These are phyloP conservation scores for Eptesicus fuscus DNA, from an alignment of 2,113 vertebrate species.

Conservation along the genomic window DNA sequence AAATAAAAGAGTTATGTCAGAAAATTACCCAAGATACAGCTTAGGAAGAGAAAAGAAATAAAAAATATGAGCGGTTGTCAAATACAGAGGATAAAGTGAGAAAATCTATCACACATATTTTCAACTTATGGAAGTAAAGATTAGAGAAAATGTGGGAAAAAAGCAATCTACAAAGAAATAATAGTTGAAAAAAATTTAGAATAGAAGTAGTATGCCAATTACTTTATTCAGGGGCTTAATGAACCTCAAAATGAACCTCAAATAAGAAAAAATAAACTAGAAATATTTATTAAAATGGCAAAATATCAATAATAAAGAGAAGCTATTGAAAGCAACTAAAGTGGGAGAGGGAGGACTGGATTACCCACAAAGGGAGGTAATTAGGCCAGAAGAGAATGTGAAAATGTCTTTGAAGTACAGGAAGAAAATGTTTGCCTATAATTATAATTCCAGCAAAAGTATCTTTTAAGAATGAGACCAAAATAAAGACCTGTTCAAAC, in stretches of 20 bases:
- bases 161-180: not conserved
- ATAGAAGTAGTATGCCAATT: not conserved
- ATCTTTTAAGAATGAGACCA: not conserved
- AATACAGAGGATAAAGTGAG: not conserved
- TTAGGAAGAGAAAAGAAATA: not conserved
- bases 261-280: not conserved
- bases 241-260: not conserved
- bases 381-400: not conserved
- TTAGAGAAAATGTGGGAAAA: not conserved
- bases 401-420: not conserved
- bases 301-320: not conserved
- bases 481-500: not conserved
- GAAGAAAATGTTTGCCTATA: not conserved
- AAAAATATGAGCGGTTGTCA: not conserved
- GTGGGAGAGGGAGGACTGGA: not conserved
- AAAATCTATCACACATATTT: not conserved
- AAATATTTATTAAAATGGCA: not conserved
- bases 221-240: not conserved
- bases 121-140: not conserved
- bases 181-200: not conserved
- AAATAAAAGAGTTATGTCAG: not conserved
- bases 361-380: not conserved
- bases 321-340: not conserved
- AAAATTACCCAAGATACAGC: not conserved
- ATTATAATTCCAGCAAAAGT: not conserved